phyloP scores from a whole-genome alignment of 2,888 invertebrate species.

The Parnassius orleans region DNA sequence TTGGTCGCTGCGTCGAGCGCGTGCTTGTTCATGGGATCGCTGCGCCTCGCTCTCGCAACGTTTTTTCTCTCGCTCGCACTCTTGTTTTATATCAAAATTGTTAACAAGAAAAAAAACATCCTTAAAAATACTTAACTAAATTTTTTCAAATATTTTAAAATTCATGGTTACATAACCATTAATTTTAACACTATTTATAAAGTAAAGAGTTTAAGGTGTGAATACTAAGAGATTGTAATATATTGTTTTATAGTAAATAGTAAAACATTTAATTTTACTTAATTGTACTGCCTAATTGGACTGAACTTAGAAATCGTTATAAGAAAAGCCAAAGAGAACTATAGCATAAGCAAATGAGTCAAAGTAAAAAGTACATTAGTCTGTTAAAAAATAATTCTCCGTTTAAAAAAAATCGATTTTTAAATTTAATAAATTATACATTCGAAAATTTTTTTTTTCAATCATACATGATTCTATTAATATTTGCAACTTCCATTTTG shows the following conservation, averaged over 20 bases:
- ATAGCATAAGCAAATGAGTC: neutral
- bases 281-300: conserved; percentile 50
- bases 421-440: no score
- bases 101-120: conserved; percentile 31
- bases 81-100: conserved; percentile 41
- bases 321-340: conserved; percentile 19
- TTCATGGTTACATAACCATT: no score
- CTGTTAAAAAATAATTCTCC: no score
- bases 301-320: conserved; percentile 33
- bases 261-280: neutral
- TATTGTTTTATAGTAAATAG: conserved; percentile 20
- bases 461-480: no score
- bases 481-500: no score
- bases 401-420: no score
- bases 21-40: conserved; percentile 60
- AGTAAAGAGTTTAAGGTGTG: no score
- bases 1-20: conserved; percentile 56
- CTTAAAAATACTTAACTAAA: no score
- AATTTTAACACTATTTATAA: no score
- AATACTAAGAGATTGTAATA: neutral
- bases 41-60: conserved; percentile 64
- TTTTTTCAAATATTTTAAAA: no score
- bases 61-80: conserved; percentile 61
- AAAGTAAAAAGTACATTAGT: neutral
- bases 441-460: no score